phyloP scores from a whole-genome alignment of 2,797 vertebrate genomes.

The Phylloscopus collybita region DNA sequence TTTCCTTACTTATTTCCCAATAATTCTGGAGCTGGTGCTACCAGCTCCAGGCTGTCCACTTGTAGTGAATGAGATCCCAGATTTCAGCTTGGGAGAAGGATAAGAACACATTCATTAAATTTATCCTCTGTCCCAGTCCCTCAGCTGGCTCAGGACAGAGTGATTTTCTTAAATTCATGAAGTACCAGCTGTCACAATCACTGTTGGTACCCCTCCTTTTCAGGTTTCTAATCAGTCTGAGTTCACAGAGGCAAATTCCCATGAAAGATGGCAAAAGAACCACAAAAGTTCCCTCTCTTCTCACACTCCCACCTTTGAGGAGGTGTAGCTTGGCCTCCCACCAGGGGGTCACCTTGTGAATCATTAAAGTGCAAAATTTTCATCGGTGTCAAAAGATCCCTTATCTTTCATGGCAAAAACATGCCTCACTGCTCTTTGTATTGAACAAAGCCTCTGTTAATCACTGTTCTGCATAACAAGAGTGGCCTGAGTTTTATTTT shows the following conservation, averaged over 20 bases:
- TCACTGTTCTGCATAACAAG: neutral
- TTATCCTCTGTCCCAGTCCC: neutral
- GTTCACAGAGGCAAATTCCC: neutral
- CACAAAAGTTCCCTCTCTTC: neutral
- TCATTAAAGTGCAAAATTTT: neutral
- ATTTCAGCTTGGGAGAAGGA: neutral
- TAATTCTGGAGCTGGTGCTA: neutral
- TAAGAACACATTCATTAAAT: neutral
- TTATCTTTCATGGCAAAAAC: slow-evolving; percentile 9
- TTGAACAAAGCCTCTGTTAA: neutral
- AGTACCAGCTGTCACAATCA: fast-evolving
- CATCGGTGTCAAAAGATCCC: neutral
- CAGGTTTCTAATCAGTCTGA: neutral
- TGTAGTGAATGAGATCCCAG: neutral
- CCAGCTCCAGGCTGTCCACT: fast-evolving
- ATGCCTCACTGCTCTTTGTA: neutral
- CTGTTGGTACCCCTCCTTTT: neutral
- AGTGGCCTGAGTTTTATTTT: neutral
- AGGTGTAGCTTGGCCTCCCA: neutral
- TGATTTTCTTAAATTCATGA: neutral
- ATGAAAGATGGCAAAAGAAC: neutral
- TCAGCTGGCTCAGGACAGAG: neutral
- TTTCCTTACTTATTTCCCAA: neutral
- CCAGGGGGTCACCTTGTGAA: neutral
- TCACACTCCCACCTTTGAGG: neutral